Evolutionary conservation across 2,888 invertebrate species (phyloP), one percentile per base, ranked within the genome.

Genomic region (Plusia festucae): DNA sequence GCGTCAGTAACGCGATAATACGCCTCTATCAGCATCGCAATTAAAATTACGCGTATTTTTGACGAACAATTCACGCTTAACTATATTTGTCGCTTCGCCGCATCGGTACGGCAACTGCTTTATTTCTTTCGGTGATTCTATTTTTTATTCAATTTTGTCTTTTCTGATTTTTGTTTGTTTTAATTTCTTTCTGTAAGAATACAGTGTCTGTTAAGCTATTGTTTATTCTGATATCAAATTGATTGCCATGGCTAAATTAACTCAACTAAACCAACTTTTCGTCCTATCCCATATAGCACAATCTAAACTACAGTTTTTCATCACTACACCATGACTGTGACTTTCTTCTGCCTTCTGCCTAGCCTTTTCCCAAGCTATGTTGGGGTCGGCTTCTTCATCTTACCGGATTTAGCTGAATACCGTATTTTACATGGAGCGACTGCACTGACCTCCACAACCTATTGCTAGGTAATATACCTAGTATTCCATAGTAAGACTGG

Each of bases 41-140:
- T 90, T 93, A 92, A 92, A 91, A 92, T 92, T 91, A 91, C 86
- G 86, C 86, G 79, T 85, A 90, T 91, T 90, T 90, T 91, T 90
- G 88, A 86, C 85, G 79, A 76, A 79, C 78, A 86, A 84, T 84
- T 82, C 82, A 78, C 74, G 83, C 79, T 49, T 90, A 90, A 90
- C 84, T 58, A 86, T 78, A 81, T 91, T 89, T 87, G 51, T 78
- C 85, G 87, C 87, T 56, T 75, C 85, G 81, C 78, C 82, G 88
- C 76, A 67, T 70, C 60, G 66, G 65, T 76, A 66, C 65, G 56
- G 49, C 52, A 6, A 60, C 15, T 53, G 65, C 73, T 73, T 83
- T 78, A 76, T 79, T 66, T 72, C 69, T 75, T 68, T 65, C 57
- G 32, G 64, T 61, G 52, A 56, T 74, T 59, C 49, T 16, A 22